Evolutionary conservation across 30 jellyfish, hydroid and myxozoan species (phyloP).

Genomic region (Sanderia malayensis): DNA sequence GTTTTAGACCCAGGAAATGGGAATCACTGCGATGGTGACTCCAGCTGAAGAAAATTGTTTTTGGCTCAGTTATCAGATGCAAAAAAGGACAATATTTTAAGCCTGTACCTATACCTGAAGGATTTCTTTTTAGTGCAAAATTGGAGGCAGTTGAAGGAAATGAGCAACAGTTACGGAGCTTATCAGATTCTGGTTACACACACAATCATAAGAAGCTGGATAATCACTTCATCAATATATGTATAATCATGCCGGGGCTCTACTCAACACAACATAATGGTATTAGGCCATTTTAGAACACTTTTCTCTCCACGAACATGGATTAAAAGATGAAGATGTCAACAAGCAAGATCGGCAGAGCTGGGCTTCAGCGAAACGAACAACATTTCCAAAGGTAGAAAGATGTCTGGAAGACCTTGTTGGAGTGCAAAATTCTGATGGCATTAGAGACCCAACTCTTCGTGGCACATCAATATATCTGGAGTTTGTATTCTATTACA

Average conservation of each 20-base stretch:
- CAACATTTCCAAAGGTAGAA: constrained; percentile 3
- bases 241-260: too few species aligned
- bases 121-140: constrained; percentile 12
- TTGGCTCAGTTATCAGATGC: constrained; percentile 21
- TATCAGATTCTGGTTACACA: not conserved
- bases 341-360: constrained; percentile 4
- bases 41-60: constrained; percentile 32
- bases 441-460: constrained; percentile 1
- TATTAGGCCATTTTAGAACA: not conserved
- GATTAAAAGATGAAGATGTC: constrained; percentile 7
- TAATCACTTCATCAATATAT: too few species aligned
- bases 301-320: constrained; percentile 7
- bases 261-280: too few species aligned
- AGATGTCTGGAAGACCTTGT: not conserved
- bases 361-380: not conserved
- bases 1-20: constrained; percentile 42
- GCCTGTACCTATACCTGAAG: constrained; percentile 36
- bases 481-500: constrained; percentile 8
- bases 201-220: too few species aligned
- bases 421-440: not conserved
- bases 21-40: constrained; percentile 35
- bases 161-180: not conserved
- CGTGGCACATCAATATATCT: constrained; percentile 8
- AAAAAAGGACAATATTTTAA: not conserved
- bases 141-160: not conserved